These are phyloP conservation scores for Botia almorhae DNA, from an alignment of 2,797 vertebrate species.

Conservation along the genomic window DNA sequence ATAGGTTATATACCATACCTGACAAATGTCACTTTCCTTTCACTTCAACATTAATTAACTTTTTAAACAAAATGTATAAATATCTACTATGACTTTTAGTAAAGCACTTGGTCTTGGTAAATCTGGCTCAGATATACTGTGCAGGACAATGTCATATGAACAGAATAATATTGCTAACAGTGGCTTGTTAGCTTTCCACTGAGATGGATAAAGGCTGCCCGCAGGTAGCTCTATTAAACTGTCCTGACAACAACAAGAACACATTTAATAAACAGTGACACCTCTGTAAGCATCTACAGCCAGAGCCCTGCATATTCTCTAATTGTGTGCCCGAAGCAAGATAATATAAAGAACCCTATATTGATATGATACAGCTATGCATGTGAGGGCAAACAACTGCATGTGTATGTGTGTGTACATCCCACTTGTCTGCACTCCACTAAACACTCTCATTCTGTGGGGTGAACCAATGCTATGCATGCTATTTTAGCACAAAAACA, in stretches of 20 bases:
- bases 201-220: slow-evolving; percentile 53
- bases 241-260: slow-evolving; percentile 62
- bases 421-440: not conserved
- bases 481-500: not conserved
- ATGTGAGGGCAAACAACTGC: not conserved
- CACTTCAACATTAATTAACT: too few relatives aligned
- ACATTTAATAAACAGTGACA: slow-evolving; percentile 62
- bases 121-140: not conserved
- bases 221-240: slow-evolving; percentile 69
- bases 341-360: slow-evolving; percentile 4
- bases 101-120: not conserved
- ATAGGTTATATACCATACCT: too few relatives aligned
- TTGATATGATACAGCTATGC: not conserved
- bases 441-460: slow-evolving; percentile 4
- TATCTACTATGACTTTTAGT: slow-evolving; percentile 14
- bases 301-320: slow-evolving; percentile 42
- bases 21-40: too few relatives aligned
- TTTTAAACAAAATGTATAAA: too few relatives aligned
- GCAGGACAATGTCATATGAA: slow-evolving; percentile 20
- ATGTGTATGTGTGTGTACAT: slow-evolving; percentile 16
- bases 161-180: slow-evolving; percentile 30
- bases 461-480: not conserved
- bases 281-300: slow-evolving; percentile 32
- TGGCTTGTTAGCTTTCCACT: slow-evolving; percentile 54
- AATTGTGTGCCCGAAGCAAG: slow-evolving; percentile 11